Percentiles rank a stretch among this genome's conserved stretches.
Conservation (phyloP, 2,113 vertebrate species). For the Phodopus roborovskii region DNA sequence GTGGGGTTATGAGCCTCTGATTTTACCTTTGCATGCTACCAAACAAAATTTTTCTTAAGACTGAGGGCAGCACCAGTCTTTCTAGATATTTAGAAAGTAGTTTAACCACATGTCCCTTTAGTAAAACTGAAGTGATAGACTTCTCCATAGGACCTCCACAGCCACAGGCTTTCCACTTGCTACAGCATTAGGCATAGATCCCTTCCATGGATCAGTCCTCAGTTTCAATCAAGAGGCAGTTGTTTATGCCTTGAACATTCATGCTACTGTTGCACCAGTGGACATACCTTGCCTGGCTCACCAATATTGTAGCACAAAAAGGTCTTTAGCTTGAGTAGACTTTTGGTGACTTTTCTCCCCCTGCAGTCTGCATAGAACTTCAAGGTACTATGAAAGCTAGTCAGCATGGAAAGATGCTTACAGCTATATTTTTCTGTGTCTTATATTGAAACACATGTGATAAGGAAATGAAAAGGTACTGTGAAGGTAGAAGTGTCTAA, state of each 20-base stretch:
- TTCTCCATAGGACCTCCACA: background rate
- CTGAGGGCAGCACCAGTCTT: background rate
- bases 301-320: background rate
- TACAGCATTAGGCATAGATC: too few species aligned
- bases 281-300: background rate
- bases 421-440: background rate
- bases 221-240: background rate
- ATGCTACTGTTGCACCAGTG: background rate
- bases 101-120: background rate
- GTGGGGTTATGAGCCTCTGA: background rate
- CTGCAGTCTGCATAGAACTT: background rate
- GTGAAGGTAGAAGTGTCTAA: too few species aligned
- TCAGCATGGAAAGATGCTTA: background rate
- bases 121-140: background rate
- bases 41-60: background rate
- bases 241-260: background rate
- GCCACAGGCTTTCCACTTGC: background rate
- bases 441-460: background rate
- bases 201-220: background rate
- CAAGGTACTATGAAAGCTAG: background rate
- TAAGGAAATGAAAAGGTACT: too few species aligned
- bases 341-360: background rate
- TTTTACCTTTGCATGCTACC: background rate
- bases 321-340: background rate
- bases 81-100: background rate